Conservation (phyloP, 2,888 invertebrate genomes). For the Latrodectus elegans region DNA sequence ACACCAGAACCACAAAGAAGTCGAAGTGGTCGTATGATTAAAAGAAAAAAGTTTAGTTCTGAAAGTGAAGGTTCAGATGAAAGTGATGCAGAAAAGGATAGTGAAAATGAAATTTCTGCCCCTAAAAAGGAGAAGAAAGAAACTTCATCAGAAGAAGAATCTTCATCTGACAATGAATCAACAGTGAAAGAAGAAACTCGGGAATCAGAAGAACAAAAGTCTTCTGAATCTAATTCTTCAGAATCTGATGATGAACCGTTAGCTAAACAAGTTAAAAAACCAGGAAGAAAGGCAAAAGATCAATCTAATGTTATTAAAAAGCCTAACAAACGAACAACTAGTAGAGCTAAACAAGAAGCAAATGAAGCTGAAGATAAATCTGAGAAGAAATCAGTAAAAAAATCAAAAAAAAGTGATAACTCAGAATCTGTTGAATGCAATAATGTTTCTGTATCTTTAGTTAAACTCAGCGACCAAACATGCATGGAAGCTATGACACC, state of each 20-base stretch:
- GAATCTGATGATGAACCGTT: constrained; percentile 28
- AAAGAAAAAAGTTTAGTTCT: constrained; percentile 77
- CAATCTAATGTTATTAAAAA: neutral
- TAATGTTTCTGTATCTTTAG: constrained; percentile 46
- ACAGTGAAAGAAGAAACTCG: constrained; percentile 19
- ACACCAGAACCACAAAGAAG: constrained; percentile 74
- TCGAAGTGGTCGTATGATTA: constrained; percentile 84
- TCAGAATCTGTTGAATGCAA: constrained; percentile 9
- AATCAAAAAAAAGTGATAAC: neutral
- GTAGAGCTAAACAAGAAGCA: constrained; percentile 12
- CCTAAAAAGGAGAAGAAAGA: neutral
- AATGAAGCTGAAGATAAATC: neutral
- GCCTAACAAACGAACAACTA: neutral
- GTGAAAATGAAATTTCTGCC: neutral
- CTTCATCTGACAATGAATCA: neutral
- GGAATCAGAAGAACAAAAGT: constrained; percentile 26
- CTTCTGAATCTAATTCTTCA: constrained; percentile 7
- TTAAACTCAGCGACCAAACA: constrained; percentile 46
- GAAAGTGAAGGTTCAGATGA: constrained; percentile 56
- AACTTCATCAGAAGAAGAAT: constrained; percentile 1
- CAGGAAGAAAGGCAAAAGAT: constrained; percentile 12
- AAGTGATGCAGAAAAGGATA: constrained; percentile 15
- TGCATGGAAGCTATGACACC: constrained; percentile 32
- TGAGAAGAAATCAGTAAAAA: neutral
- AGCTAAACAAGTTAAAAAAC: neutral